Conservation (phyloP, 2,888 invertebrate genomes). For the Polydrusus pterygomalis region DNA sequence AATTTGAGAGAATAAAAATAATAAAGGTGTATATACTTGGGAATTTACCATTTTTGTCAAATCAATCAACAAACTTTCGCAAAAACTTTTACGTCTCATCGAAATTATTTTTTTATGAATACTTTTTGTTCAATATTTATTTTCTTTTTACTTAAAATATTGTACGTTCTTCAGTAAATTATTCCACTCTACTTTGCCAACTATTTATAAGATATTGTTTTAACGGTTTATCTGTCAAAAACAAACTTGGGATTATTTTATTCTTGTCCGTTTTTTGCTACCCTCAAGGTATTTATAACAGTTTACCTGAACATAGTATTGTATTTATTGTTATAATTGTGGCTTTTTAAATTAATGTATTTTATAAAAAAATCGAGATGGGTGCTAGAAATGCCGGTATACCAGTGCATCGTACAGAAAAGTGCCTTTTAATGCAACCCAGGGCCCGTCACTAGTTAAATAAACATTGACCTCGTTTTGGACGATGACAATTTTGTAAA, state of each 20-base stretch:
- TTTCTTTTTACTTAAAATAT: too few species aligned
- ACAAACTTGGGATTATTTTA: conserved; percentile 19
- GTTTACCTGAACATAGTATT: conserved; percentile 65
- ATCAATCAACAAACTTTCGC: too few species aligned
- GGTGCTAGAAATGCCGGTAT: conserved; percentile 56
- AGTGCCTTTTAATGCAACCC: conserved; percentile 58
- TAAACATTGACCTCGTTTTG: background rate
- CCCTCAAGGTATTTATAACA: conserved; percentile 56
- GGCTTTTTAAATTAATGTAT: conserved; percentile 58
- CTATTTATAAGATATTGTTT: too few species aligned
- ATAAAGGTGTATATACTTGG: too few species aligned
- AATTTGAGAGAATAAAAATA: too few species aligned
- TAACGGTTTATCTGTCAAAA: conserved; percentile 11
- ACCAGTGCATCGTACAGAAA: conserved; percentile 56
- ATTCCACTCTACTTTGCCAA: too few species aligned
- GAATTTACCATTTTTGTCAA: too few species aligned
- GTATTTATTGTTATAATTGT: conserved; percentile 63
- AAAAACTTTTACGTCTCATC: too few species aligned
- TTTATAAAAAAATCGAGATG: conserved; percentile 55
- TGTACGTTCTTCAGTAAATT: too few species aligned
- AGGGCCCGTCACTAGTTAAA: conserved; percentile 5
- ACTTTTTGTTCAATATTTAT: too few species aligned
- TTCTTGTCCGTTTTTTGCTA: conserved; percentile 30
- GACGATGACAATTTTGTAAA: background rate
- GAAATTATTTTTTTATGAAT: too few species aligned